A percentile compares a stretch with the other conserved stretches of the same genome.
Evolutionary conservation across 1,140 invertebrate genomes (phyloP).

Genomic region (Rhopalosiphum maidis): DNA sequence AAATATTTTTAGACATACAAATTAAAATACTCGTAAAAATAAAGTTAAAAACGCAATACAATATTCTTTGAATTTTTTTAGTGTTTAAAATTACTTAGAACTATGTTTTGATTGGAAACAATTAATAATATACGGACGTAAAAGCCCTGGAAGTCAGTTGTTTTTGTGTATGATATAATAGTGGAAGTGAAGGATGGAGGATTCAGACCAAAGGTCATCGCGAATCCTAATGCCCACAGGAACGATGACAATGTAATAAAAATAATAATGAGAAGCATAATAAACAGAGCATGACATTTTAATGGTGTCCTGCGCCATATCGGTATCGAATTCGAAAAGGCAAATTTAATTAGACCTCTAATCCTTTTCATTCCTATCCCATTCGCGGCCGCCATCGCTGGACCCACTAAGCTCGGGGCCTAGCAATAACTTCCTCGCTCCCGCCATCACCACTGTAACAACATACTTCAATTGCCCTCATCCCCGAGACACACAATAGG

Average conservation of each 20-base stretch:
- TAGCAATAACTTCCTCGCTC: neutral
- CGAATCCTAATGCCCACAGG: neutral
- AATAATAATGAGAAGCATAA: constrained; percentile 41
- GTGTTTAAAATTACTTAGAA: no score
- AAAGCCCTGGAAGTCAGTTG: neutral
- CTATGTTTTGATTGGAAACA: neutral
- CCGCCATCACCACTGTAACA: neutral
- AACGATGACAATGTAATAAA: constrained; percentile 26
- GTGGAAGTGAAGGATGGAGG: neutral
- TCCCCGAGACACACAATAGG: neutral
- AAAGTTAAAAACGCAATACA: neutral
- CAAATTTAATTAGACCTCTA: constrained; percentile 49
- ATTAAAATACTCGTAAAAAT: no score
- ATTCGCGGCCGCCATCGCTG: neutral
- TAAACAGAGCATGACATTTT: constrained; percentile 44
- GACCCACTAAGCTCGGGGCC: neutral
- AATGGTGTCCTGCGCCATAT: constrained; percentile 8
- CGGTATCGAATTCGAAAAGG: constrained; percentile 40
- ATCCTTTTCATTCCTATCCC: neutral
- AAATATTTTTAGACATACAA: no score
- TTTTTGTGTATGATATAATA: no score
- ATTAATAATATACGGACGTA: neutral
- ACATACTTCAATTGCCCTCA: neutral
- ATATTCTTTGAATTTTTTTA: neutral
- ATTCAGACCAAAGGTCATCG: neutral